Evolutionary conservation across 2,797 vertebrate genomes (phyloP).

Genomic region (Pseudotriccus pelzelni): DNA sequence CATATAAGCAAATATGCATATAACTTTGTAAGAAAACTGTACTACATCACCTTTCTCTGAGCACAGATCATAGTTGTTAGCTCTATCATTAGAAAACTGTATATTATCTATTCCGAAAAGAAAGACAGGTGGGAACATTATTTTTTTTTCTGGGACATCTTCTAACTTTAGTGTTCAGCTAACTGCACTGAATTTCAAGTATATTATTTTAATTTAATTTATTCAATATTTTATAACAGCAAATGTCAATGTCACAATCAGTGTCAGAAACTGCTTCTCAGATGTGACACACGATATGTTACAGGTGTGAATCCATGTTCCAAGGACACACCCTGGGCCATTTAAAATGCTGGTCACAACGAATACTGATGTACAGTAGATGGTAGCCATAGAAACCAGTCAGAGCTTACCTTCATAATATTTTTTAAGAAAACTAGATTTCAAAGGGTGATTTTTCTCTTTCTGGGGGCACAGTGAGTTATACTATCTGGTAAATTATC

Average conservation of each 20-base stretch:
- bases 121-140: background rate
- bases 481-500: background rate
- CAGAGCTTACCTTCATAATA: background rate
- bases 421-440: background rate
- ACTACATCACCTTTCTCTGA: background rate
- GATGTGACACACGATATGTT: background rate
- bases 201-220: background rate
- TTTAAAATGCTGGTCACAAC: conserved; percentile 51
- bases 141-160: background rate
- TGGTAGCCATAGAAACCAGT: conserved; percentile 56
- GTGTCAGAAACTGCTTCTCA: background rate
- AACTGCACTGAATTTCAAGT: background rate
- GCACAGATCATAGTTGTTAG: background rate
- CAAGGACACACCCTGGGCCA: background rate
- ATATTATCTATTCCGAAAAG: background rate
- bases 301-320: background rate
- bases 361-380: conserved; percentile 4
- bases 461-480: background rate
- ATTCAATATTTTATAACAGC: background rate
- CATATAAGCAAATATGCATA: background rate
- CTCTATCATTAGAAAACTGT: background rate
- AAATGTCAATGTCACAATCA: background rate
- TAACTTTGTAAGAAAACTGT: background rate
- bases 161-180: background rate
- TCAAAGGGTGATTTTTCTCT: background rate